Evolutionary conservation across 53 echinoderm and acorn worm genomes (phyloP).

Genomic region (Patiria pectinifera): DNA sequence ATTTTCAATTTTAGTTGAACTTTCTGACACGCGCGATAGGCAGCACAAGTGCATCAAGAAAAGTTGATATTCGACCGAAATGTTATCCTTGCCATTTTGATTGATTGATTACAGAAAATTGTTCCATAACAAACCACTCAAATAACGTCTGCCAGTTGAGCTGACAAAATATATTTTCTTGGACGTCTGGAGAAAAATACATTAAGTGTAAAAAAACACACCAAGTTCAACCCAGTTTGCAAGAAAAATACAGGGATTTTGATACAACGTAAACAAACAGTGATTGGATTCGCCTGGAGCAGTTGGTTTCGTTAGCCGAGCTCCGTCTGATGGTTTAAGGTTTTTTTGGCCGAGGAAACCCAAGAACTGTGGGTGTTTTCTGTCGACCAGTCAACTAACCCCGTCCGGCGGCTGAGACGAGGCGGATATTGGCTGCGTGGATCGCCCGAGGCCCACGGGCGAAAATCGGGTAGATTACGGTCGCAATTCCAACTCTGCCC

Average conservation of each 20-base stretch:
- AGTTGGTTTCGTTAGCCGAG: neutral
- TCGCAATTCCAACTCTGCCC: neutral
- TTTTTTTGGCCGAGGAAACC: neutral
- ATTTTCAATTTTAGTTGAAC: too few relatives aligned
- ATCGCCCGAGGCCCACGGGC: neutral
- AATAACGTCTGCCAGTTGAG: neutral
- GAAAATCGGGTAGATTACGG: neutral
- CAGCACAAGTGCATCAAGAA: too few relatives aligned
- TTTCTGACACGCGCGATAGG: neutral
- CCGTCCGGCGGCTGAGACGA: neutral
- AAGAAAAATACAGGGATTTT: neutral
- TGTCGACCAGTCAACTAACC: neutral
- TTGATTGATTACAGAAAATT: neutral
- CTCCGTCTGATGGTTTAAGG: neutral
- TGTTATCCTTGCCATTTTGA: neutral
- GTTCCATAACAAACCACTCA: neutral
- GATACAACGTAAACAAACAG: conserved; percentile 9
- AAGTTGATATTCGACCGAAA: too few relatives aligned
- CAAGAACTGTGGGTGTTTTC: neutral
- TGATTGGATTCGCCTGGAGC: neutral
- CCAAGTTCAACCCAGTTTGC: neutral
- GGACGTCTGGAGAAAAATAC: neutral
- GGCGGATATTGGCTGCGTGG: neutral
- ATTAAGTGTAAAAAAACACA: neutral
- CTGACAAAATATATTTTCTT: neutral